phyloP scores from a whole-genome alignment of 1,140 invertebrate genomes.

The Leptopilina clavipes region DNA sequence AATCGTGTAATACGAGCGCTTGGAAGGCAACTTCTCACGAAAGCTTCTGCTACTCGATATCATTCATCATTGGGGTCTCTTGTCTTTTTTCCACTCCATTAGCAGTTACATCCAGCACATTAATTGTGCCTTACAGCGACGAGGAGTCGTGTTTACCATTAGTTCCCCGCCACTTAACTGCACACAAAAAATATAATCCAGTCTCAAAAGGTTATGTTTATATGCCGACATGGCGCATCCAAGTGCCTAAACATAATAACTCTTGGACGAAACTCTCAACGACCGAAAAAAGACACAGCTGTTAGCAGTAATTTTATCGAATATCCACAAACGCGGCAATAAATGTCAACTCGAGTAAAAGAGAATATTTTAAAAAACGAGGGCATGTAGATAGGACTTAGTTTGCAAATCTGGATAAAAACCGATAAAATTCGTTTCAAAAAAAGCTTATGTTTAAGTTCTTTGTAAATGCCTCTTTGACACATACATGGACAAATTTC shows the following conservation, averaged over 20 bases:
- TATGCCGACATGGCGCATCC: conserved; percentile 52
- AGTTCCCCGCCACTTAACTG: conserved; percentile 66
- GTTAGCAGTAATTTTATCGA: conserved; percentile 69
- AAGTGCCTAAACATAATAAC: conserved; percentile 58
- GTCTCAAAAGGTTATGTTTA: conserved; percentile 39
- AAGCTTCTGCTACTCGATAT: conserved; percentile 49
- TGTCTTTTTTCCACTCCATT: conserved; percentile 69
- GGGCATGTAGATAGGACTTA: conserved; percentile 58
- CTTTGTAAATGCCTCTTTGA: neutral
- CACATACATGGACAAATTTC: too few species aligned
- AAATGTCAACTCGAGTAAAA: conserved; percentile 61
- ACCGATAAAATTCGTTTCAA: conserved; percentile 17
- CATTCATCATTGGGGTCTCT: conserved; percentile 65
- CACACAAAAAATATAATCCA: conserved; percentile 37
- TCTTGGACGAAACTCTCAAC: conserved; percentile 51
- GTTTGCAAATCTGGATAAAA: conserved; percentile 56
- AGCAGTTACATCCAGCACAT: conserved; percentile 69
- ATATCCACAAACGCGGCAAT: conserved; percentile 65
- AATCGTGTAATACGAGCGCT: neutral
- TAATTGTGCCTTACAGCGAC: conserved; percentile 64
- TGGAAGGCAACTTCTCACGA: conserved; percentile 29
- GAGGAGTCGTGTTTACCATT: conserved; percentile 69
- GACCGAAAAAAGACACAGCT: conserved; percentile 63
- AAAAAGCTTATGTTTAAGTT: neutral
- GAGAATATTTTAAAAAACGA: conserved; percentile 54